Base-by-base conservation (phyloP, 2,888 invertebrate species). In the Bimastos eiseni region DNA sequence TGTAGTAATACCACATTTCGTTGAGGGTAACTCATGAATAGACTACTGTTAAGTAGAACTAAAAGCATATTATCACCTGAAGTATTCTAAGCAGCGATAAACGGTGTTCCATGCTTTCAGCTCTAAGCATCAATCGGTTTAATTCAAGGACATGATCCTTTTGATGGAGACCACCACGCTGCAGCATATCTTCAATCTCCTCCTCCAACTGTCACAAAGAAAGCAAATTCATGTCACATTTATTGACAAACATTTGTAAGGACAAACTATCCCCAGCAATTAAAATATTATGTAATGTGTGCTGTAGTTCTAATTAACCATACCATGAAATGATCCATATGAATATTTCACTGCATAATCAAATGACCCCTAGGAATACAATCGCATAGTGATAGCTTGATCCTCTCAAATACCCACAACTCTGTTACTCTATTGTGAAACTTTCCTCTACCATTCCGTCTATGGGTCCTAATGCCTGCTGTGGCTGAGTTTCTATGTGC, bases 121-220 rank as follows among this genome's bases (percentile, higher is more conserved):
- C 98, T 19, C 98, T 96, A 36, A 99, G 98, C 97, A 99, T 98
- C 91, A 98, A 96, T 91, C 99, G 49, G 83, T 91, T 97, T 89
- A 99, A 95, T 21, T 97, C 97, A 89, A 99, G 96, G 0, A 98
- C 98, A 94, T 98, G 98, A 34, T 97, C 96, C 94, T 98, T 97
- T 95, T 98, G 98, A 95, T 97, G 97, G 90, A 99, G 96, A 0
- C 95, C 95, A 89, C 94, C 89, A 83, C 97, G 97, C 89, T 96
- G 96, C 88, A 96, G 96, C 90, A 99, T 95, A 93, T 97, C 97
- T 93, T 97, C 97, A 88, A 99, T 97, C 95, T 98, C 98, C 93
- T 98, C 98, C 93, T 98, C 97, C 93, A 98, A 96, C 97, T 97
- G 94, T 92, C 36, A 17, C 36, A 91, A 24, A 49, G 15, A 89